phyloP scores from a whole-genome alignment of 2,797 vertebrate genomes.

The Neosalanx taihuensis region DNA sequence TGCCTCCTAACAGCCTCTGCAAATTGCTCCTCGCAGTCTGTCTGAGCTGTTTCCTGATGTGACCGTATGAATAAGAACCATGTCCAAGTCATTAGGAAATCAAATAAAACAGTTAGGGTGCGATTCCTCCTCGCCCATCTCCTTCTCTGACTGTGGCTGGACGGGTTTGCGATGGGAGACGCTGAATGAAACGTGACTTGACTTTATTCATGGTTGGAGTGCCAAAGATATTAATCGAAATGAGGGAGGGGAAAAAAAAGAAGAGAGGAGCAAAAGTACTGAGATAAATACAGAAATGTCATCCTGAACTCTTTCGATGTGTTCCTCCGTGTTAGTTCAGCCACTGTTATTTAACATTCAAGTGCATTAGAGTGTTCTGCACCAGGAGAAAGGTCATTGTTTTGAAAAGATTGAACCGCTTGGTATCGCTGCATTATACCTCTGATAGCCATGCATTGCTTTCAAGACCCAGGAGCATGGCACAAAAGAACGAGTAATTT shows the following conservation, averaged over 20 bases:
- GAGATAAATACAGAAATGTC: neutral
- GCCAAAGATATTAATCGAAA: neutral
- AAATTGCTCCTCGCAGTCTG: neutral
- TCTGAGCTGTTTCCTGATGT: neutral
- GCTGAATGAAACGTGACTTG: neutral
- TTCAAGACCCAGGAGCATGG: conserved; percentile 5
- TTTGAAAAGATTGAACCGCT: conserved; percentile 15
- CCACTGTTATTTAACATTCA: conserved; percentile 18
- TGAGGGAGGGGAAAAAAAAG: neutral
- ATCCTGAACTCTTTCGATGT: neutral
- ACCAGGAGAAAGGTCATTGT: conserved; percentile 14
- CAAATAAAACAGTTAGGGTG: neutral
- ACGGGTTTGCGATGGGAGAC: neutral
- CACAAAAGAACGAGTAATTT: conserved; percentile 24
- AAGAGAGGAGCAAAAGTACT: neutral
- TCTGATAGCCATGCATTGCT: conserved; percentile 3
- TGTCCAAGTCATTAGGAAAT: neutral
- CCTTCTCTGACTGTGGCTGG: neutral
- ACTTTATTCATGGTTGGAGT: neutral
- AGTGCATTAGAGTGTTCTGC: neutral
- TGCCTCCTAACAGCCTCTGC: neutral
- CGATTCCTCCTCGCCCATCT: neutral
- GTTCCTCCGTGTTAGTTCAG: neutral
- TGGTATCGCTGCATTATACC: neutral
- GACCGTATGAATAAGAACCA: neutral